phyloP scores from a whole-genome alignment of 2,113 vertebrate genomes.

The Myiozetetes cayanensis region DNA sequence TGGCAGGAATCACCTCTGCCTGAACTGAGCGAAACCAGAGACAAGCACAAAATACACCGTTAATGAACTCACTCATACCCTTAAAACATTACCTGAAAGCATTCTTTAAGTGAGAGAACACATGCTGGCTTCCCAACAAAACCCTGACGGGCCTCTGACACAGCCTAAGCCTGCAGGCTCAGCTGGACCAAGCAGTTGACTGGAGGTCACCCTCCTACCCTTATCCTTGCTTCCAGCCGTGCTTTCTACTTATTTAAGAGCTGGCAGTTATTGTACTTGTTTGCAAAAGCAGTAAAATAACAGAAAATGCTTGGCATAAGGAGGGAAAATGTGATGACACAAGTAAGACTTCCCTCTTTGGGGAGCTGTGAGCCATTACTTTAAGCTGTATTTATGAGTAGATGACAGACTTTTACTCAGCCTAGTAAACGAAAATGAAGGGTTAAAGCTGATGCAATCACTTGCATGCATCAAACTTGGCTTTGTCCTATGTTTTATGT shows the following conservation, averaged over 20 bases:
- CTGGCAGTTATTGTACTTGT: not conserved
- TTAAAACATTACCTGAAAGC: accelerated
- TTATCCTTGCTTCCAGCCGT: not conserved
- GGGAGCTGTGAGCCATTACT: not conserved
- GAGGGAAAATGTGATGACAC: not conserved
- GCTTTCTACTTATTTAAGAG: not conserved
- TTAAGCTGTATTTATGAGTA: not conserved
- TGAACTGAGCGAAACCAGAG: conserved; percentile 77
- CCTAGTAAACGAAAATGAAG: not conserved
- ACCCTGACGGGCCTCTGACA: not conserved
- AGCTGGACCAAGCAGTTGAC: not conserved
- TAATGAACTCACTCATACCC: not conserved
- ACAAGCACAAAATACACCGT: not conserved
- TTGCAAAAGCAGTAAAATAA: not conserved
- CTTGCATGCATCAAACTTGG: not conserved
- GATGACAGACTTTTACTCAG: not conserved
- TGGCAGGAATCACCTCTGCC: conserved; percentile 88
- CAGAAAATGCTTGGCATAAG: not conserved
- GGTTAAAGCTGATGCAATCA: not conserved
- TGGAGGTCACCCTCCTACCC: not conserved
- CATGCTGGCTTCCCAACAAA: not conserved
- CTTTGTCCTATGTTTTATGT: not conserved
- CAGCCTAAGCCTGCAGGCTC: not conserved
- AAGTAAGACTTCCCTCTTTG: not conserved
- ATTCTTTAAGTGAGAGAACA: not conserved